Conservation (phyloP, 2,113 vertebrate genomes). For the Phainopepla nitens region DNA sequence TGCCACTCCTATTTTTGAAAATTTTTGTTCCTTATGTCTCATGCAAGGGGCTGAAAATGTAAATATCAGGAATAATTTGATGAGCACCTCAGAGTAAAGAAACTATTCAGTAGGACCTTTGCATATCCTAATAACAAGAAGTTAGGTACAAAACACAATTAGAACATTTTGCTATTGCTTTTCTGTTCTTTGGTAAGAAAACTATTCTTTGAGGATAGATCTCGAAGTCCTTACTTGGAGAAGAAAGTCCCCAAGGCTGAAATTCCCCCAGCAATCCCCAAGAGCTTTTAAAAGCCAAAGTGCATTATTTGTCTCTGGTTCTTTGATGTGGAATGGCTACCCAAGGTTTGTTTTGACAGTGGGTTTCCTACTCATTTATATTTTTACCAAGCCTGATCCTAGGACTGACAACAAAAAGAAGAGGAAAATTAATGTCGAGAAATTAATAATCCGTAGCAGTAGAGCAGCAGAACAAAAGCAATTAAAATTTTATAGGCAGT, state of each 20-base stretch:
- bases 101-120: neutral
- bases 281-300: neutral
- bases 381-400: neutral
- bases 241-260: neutral
- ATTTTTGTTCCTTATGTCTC: neutral
- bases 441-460: neutral
- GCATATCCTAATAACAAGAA: neutral
- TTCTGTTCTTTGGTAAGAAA: neutral
- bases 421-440: neutral
- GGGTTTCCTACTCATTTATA: neutral
- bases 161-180: neutral
- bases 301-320: neutral
- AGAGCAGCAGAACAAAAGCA: neutral
- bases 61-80: neutral
- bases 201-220: neutral
- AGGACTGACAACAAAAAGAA: neutral
- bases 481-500: neutral
- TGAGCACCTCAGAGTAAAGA: neutral
- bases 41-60: neutral
- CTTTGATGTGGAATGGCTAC: neutral
- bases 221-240: neutral
- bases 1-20: neutral
- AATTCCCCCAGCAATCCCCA: neutral
- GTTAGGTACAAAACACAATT: neutral
- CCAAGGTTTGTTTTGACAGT: neutral